Base-by-base conservation (phyloP, 2,888 invertebrate genomes). In the Erebia ligea region DNA sequence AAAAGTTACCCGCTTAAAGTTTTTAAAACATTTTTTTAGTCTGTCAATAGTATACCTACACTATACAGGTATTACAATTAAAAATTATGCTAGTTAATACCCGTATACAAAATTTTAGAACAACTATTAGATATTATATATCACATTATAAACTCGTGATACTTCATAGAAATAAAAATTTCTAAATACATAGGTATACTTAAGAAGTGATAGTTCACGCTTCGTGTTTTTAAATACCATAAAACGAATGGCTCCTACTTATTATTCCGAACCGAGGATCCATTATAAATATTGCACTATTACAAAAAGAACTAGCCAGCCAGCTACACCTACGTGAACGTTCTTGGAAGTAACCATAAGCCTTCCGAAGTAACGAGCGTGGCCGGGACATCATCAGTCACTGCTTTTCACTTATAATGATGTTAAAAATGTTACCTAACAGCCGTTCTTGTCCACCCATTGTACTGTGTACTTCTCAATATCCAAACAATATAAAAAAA, bases 341-440 rank as follows among this genome's bases (percentile, higher is more conserved):
- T 83, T 83, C 81, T 76, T 75, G 76, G 83, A 84, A 83, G 75
- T 64, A 61, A 74, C 76, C 78, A 75, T 78, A 77, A 78, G 80
- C 78, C 76, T 75, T 76, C 77, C 67, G 72, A 72, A 74, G 80
- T 81, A 82, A 79, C 82, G 81, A 81, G 79, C 74, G 67, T 75
- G 72, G 62, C 71, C 71, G 77, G 67, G 70, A 73, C 79, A 86
- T 83, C 88, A 92, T 92, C 91, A 90, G 83, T 92, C 92, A 92
- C 82, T 76, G 83, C 86, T 87, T 89, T 90, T 89, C 89, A 91
- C 86, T 91, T 92, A 93, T 93, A 93, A 93, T 92, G 93, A 93
- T 93, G 92, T 93, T 91, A 89, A 90, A 89, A 91, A 91, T 86
- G 90, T 92, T 87, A 88, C 91, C 85, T 89, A 92, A 92, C 91